Base-by-base conservation (phyloP, 2,797 vertebrate genomes). In the Eospalax fontanierii region DNA sequence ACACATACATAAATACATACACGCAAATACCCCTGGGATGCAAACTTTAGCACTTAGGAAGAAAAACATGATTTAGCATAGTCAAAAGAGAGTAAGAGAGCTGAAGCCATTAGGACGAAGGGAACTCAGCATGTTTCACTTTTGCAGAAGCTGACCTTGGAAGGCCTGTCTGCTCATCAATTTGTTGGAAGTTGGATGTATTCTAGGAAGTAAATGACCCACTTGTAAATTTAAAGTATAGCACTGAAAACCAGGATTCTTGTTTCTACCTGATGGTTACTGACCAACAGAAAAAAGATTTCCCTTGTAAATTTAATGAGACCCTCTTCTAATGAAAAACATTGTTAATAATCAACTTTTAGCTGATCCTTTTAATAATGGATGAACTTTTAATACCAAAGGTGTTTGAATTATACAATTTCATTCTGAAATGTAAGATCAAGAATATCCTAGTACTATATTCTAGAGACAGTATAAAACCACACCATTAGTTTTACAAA, bases 1-100 rank as follows among this genome's bases (percentile, higher is more conserved):
- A 99, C 98, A 98, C 97, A 98, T 93, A 97, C 91, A 97, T 10
- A 97, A 85, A 94, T 82, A 96, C 22, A 66, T 50, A 96, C 95
- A 96, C 76, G 84, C 21, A 79, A n/a, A 79, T 59, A 86, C 46
- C 84, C 70, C 87, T 88, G 78, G 70, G 86, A 86, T 50, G 40
- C 78, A 92, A 78, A 95, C 38, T 65, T 83, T 28, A 80, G 87
- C 92, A 95, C 81, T 78, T 68, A 89, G 50, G 87, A 93, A 84
- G 78, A 93, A 92, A 93, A 68, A 80, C 38, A 75, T 87, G 73
- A 61, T 71, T 40, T 63, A 90, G 70, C 78, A 73, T 71, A 89
- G 59, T 66, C 19, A 38, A 84, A 87, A 85, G 46, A 85, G 81
- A 82, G 61, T 22, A 84, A 84, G 59, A 50, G 57, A 78, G 5